Evolutionary conservation across 2,797 vertebrate species (phyloP).

Genomic region (Rhinatrema bivittatum): DNA sequence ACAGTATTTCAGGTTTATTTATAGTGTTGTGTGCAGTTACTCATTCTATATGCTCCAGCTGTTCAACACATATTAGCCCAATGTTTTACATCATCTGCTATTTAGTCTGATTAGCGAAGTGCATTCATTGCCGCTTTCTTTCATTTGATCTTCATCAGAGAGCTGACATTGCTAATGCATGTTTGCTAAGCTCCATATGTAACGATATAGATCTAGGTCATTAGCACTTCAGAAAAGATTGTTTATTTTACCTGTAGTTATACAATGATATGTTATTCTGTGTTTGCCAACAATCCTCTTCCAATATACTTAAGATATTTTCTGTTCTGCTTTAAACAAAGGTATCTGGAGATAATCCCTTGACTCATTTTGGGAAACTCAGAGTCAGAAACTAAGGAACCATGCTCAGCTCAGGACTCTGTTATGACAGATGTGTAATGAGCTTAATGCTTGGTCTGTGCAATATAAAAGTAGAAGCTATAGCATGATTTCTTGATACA

Average conservation of each 20-base stretch:
- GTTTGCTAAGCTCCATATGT: background rate
- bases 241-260: background rate
- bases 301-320: background rate
- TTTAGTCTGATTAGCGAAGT: background rate
- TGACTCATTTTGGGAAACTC: conserved; percentile 9
- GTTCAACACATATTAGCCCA: background rate
- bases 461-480: too few relatives aligned
- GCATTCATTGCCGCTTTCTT: background rate
- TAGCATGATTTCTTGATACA: too few relatives aligned
- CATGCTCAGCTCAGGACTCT: too few relatives aligned
- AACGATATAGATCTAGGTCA: background rate
- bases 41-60: conserved; percentile 2
- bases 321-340: background rate
- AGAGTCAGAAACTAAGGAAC: too few relatives aligned
- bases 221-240: background rate
- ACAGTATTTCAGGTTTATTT: conserved; percentile 13
- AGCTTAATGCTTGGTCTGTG: too few relatives aligned
- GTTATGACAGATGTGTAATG: too few relatives aligned
- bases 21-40: background rate
- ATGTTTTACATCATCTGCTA: conserved; percentile 12
- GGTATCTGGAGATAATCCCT: background rate
- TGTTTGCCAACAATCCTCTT: background rate
- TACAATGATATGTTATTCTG: background rate
- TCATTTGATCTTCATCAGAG: conserved; percentile 3
- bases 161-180: background rate